Base-by-base conservation (phyloP, 2,113 vertebrate species). In the Microtus richardsoni region DNA sequence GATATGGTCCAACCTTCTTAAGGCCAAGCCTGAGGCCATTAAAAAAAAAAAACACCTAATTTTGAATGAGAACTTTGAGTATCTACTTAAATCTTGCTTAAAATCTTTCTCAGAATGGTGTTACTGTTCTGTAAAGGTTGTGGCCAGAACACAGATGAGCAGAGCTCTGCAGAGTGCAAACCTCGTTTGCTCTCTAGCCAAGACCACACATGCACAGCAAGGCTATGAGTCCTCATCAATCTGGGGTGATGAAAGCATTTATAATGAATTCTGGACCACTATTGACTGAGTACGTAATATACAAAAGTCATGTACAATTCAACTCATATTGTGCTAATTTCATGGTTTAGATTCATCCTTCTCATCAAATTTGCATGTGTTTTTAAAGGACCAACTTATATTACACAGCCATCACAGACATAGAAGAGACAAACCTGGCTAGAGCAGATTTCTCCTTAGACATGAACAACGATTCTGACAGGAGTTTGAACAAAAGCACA, bases 391-490 rank as follows among this genome's bases (percentile, higher is more conserved):
- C 16, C 47, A 90, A 73, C 6, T 91, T 93, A 75, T 5, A 90
- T 92, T 94, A 84, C 2, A 88, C 58, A 95, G 80, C 10, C 13
- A 91, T 24, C 28, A 7, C 30, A 87, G n/a, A 71, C 39, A 83
- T 28, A 58, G 19, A 71, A 68, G 95, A 93, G 14, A 83, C 3
- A 41, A 9, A 64, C 83, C 6, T 89, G 52, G 19, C 7, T 73
- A 60, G 12, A 75, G 52, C 52, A 92, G 33, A 86, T 5, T 84
- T 49, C 3, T 36, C 21, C 30, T 68, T 87, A 88, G 94, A 96
- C 93, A 97, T 52, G 22, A 88, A 71, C 41, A 91, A 88, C 94
- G 41, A 96, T 94, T 97, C 89, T 93, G 84, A 92, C 7, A 58
- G 26, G 74, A 73, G 16, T 73, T 44, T 73, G 86, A 58, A 74